A percentile compares a stretch with the other conserved stretches of the same genome.
Evolutionary conservation across 2,888 invertebrate genomes (phyloP).

Genomic region (Leptinotarsa haldemani): DNA sequence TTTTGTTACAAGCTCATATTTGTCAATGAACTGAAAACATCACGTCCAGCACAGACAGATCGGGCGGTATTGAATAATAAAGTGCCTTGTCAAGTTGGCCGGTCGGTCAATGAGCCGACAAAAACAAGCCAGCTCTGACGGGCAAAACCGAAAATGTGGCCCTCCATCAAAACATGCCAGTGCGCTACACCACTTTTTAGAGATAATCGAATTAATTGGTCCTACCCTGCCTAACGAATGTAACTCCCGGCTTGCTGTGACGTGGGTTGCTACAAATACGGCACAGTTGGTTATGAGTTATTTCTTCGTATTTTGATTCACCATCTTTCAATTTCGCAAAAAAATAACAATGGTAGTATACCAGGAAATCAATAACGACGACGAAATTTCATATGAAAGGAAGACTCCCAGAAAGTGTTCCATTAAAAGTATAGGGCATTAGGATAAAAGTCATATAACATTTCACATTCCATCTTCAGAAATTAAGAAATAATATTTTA

Average conservation of each 20-base stretch:
- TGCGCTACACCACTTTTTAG: slow-evolving; percentile 40
- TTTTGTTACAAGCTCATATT: slow-evolving; percentile 42
- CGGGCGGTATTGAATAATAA: slow-evolving; percentile 60
- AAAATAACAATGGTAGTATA: too few relatives aligned
- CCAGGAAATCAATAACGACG: too few relatives aligned
- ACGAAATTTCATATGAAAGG: too few relatives aligned
- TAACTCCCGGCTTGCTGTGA: background rate
- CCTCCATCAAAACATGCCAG: slow-evolving; percentile 47
- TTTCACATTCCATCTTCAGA: too few relatives aligned
- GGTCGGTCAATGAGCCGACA: slow-evolving; percentile 61
- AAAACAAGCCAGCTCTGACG: slow-evolving; percentile 55
- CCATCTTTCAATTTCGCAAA: too few relatives aligned
- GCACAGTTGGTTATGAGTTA: background rate
- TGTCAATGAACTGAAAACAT: slow-evolving; percentile 46
- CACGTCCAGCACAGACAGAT: slow-evolving; percentile 55
- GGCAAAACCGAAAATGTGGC: slow-evolving; percentile 45
- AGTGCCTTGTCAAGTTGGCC: slow-evolving; percentile 53
- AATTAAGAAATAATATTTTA: too few relatives aligned
- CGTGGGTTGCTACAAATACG: slow-evolving; percentile 1
- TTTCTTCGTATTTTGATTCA: background rate
- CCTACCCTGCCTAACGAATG: slow-evolving; percentile 12
- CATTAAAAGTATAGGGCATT: too few relatives aligned
- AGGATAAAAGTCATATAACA: too few relatives aligned
- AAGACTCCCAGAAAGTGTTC: too few relatives aligned
- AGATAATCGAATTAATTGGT: slow-evolving; percentile 43